A percentile compares a stretch with the other conserved stretches of the same genome.
These are phyloP conservation scores for Melanophora roralis DNA, from an alignment of 2,888 invertebrate genomes.

Conservation along the genomic window DNA sequence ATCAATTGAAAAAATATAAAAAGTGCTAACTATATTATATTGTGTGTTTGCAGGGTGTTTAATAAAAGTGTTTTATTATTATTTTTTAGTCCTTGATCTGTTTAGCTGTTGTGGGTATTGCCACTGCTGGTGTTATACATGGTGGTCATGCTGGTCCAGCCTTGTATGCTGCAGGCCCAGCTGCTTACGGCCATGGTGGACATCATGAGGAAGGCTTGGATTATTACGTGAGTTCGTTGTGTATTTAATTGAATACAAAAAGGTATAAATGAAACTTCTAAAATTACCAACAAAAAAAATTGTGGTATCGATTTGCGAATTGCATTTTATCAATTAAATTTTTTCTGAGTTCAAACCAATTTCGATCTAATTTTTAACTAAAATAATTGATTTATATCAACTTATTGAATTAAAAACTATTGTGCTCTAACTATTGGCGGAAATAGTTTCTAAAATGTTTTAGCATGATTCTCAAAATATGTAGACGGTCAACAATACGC, in stretches of 20 bases:
- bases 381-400: no score
- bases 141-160: constrained; percentile 70
- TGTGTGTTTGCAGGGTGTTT: constrained; percentile 13
- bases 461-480: no score
- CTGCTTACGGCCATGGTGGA: constrained; percentile 69
- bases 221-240: constrained; percentile 75
- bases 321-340: no score
- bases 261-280: neutral
- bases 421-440: no score
- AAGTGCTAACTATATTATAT: no score
- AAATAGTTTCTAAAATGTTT: no score
- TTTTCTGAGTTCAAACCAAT: no score
- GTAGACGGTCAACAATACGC: no score
- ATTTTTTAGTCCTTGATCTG: constrained; percentile 75
- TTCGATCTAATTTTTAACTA: no score
- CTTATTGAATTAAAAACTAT: no score
- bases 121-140: constrained; percentile 76
- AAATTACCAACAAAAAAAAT: no score
- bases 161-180: constrained; percentile 72
- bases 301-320: no score
- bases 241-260: neutral
- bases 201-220: constrained; percentile 74
- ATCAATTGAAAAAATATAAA: neutral
- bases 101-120: constrained; percentile 75
- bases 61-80: constrained; percentile 39